Conservation (phyloP, 2,888 invertebrate genomes). For the Dolomedes plantarius region DNA sequence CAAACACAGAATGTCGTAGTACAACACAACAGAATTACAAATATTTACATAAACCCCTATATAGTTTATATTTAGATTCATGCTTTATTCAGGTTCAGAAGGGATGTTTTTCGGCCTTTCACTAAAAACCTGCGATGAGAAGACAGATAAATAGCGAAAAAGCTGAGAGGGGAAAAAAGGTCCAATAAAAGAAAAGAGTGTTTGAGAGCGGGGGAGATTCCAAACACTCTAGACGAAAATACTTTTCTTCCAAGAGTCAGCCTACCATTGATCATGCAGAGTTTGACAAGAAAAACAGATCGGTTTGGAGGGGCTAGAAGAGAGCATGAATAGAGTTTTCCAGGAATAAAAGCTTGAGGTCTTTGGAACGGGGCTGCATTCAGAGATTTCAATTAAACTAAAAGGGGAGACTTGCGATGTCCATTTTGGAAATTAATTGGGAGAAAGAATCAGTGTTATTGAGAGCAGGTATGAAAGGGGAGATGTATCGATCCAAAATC, state of each 20-base stretch:
- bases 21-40: too few relatives aligned
- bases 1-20: too few relatives aligned
- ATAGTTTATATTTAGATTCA: too few relatives aligned
- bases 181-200: neutral
- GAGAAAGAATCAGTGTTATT: too few relatives aligned
- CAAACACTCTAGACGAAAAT: neutral
- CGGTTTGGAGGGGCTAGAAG: neutral
- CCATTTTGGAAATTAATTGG: neutral
- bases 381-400: neutral
- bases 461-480: too few relatives aligned
- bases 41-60: too few relatives aligned
- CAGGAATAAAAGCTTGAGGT: neutral
- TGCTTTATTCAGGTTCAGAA: neutral
- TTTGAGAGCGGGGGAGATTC: neutral
- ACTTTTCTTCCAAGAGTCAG: neutral
- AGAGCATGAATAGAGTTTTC: neutral
- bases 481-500: too few relatives aligned
- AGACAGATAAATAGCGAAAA: neutral
- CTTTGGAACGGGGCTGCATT: neutral
- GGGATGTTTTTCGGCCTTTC: neutral
- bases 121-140: neutral
- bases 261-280: neutral
- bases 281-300: constrained; percentile 5
- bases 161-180: neutral
- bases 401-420: neutral